Percentiles rank a stretch among this genome's conserved stretches.
phyloP scores from a whole-genome alignment of 2,797 vertebrate species.

The Catharus ustulatus region DNA sequence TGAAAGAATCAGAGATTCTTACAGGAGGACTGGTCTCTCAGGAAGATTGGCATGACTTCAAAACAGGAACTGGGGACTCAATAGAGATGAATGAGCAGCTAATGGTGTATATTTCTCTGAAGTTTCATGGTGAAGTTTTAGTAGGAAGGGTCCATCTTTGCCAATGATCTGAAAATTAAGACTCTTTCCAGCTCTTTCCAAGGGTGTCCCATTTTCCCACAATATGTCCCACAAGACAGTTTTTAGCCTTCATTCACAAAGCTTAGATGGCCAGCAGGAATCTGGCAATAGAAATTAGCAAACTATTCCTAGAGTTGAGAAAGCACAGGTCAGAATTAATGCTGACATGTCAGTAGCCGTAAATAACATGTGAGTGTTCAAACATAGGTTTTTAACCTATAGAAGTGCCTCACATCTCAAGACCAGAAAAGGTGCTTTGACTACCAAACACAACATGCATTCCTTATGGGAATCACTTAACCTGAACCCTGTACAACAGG shows the following conservation, averaged over 20 bases:
- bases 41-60: neutral
- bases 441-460: neutral
- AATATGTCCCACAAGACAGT: neutral
- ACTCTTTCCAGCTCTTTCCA: neutral
- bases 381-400: neutral
- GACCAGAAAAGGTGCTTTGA: neutral
- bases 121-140: neutral
- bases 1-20: neutral
- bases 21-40: neutral
- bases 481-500: neutral
- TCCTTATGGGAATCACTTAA: neutral
- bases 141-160: neutral
- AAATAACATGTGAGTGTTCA: rapidly evolving
- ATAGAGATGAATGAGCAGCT: neutral
- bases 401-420: neutral
- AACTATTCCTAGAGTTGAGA: neutral
- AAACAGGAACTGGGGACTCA: neutral
- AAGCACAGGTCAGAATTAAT: neutral
- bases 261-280: neutral
- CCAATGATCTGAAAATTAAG: neutral
- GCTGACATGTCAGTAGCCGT: neutral
- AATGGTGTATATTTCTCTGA: neutral
- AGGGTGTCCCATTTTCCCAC: neutral
- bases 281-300: neutral
- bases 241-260: neutral